These are phyloP conservation scores for Dendrophyllia cribrosa DNA, from an alignment of 64 coral and sea anemone genomes.

Conservation along the genomic window DNA sequence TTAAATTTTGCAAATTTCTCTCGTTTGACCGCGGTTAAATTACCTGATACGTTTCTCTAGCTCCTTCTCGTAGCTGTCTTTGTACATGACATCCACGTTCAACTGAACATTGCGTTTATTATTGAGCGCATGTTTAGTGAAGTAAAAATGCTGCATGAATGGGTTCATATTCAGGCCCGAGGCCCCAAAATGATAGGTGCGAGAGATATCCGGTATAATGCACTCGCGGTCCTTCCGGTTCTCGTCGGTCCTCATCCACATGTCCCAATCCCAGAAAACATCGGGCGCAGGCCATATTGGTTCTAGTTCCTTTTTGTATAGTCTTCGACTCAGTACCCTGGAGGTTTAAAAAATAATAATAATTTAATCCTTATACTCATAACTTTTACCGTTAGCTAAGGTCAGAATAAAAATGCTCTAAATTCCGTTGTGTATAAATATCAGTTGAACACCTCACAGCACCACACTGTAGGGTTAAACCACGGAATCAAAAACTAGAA, in stretches of 20 bases:
- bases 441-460: too few relatives aligned
- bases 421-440: too few relatives aligned
- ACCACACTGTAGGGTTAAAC: too few relatives aligned
- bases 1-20: too few relatives aligned
- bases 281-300: constrained; percentile 68
- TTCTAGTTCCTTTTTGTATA: constrained; percentile 86
- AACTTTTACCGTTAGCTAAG: not conserved
- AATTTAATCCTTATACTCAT: not conserved
- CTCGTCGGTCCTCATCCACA: constrained; percentile 62
- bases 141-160: constrained; percentile 64
- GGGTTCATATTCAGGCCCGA: constrained; percentile 71
- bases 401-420: not conserved
- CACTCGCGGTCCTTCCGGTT: constrained; percentile 78
- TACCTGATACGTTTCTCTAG: constrained; percentile 75
- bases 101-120: constrained; percentile 54
- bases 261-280: constrained; percentile 81
- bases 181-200: constrained; percentile 92
- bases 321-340: constrained; percentile 79
- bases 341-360: not conserved
- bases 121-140: constrained; percentile 76
- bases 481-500: too few relatives aligned
- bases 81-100: constrained; percentile 63
- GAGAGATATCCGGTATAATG: constrained; percentile 87
- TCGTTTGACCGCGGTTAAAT: not conserved
- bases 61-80: constrained; percentile 84